Evolutionary conservation across 2,888 invertebrate species (phyloP), one percentile per base, ranked within the genome.

Genomic region (Aphrophora alni): DNA sequence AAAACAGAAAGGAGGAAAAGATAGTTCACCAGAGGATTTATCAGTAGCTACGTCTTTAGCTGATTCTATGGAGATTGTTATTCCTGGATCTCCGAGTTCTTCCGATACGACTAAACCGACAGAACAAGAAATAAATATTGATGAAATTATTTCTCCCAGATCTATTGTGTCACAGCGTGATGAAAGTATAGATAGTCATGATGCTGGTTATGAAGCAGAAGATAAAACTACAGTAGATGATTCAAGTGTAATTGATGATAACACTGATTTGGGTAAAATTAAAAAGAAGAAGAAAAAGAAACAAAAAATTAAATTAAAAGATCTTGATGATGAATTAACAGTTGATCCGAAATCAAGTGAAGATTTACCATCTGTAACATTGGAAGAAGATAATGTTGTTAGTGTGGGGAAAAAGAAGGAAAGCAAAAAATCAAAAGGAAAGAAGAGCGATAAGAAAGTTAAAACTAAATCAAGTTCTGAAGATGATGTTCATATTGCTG

Each of bases 171-270:
- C 86, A 0, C 82, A 83, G 28, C 85, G 85, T 38, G 86, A 87
- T 28, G 91, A 90, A 79, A 89, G 89, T 78, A 88, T 89, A 75
- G 87, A 88, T 51, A 88, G 89, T 72, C 90, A 90, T 87, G 93
- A 92, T 86, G 90, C 90, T 82, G 94, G 94, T n/a, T 95, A 95
- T 86, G 94, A 95, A 87, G 91, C 93, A 12, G 95, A 93, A 85
- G 91, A 92, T 83, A 89, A 92, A 82, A 92, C 93, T 0, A 88
- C 91, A 26, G 90, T 92, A 85, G 90, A 92, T 87, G 89, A 93
- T 88, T 86, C 85, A 14, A 85, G 86, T 1, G 25, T 71, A 14
- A 78, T 84, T 1, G 80, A 82, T n/a, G 85, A 84, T 88, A 87
- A 89, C 27, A 87, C 88, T 17, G 77, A 81, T 70, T 17, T 88